These are phyloP conservation scores for Herpetotheres cachinnans DNA, from an alignment of 2,113 vertebrate genomes.

Conservation along the genomic window DNA sequence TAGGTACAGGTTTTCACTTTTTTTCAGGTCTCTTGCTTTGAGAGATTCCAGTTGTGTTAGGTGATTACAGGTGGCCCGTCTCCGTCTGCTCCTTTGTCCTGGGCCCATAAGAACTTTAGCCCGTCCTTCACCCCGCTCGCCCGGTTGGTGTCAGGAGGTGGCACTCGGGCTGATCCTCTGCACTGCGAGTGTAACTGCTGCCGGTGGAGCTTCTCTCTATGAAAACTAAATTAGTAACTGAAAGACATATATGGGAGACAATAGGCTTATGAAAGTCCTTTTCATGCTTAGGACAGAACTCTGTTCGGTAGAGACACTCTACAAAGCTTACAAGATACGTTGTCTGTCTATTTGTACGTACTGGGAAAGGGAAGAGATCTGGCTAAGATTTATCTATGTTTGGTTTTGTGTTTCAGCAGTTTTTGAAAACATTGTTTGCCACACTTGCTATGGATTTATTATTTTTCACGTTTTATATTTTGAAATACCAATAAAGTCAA, in stretches of 20 bases:
- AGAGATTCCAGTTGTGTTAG: background rate
- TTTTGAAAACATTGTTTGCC: background rate
- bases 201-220: background rate
- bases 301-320: background rate
- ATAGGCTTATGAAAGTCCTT: background rate
- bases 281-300: background rate
- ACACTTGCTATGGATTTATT: background rate
- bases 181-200: background rate
- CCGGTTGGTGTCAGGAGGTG: background rate
- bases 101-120: background rate
- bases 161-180: background rate
- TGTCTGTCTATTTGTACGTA: background rate
- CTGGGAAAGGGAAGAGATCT: background rate
- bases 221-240: background rate
- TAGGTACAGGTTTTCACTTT: fast-evolving
- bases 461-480: background rate
- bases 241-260: background rate
- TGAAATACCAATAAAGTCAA: background rate
- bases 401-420: background rate
- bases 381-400: background rate
- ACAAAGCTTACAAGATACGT: background rate
- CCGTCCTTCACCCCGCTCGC: fast-evolving
- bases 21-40: background rate
- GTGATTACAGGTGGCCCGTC: background rate
- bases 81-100: background rate